Evolutionary conservation across 2,888 invertebrate genomes (phyloP), one percentile per base, ranked within the genome.

Genomic region (Metellina segmentata): DNA sequence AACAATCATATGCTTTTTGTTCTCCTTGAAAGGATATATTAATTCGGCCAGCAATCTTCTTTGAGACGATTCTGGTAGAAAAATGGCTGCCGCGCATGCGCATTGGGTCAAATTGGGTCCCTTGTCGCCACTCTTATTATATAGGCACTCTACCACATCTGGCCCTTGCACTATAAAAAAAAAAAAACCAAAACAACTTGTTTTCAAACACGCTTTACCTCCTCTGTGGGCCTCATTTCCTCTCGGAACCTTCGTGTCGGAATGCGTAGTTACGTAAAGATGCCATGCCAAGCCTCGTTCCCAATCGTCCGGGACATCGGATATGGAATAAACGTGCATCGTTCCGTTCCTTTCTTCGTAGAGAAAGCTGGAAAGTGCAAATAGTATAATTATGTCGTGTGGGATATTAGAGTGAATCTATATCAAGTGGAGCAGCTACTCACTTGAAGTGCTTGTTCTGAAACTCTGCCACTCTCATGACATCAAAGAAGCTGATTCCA

Each of bases 401-500:
- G 1, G 13, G 9, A 77, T 0, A 6, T n/a, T 77, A 48, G 19
- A 7, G 51, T 9, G 9, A 16, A 8, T 34, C 1, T 34, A 13
- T 49, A 4, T 48, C 11, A 2, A 77, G 1, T 49, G 11, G 11
- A 77, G 34, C 6, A 34, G 34, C 8, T 20, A 20, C 69, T 77
- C 49, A 85, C 85, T 72, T 85, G 77, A 85, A 69, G 7, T 16
- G 49, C n/a, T 20, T 13, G 16, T 86, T 79, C 48, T 74, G 48
- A 20, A 74, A 49, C 2, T 71, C 88, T 0, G 81, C 75, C 0
- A 88, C 81, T 69, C 88, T n/a, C 81, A 88, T 81, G 49, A 88
- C 48, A 20, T 88, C 88, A 48, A 81, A 88, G 49, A 88, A 81
- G 75, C 49, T 74, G 74, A 81, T 81, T 0, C 81, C 81, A 6